Conservation (phyloP, 2,888 invertebrate genomes). For the Plemyria rubiginata region DNA sequence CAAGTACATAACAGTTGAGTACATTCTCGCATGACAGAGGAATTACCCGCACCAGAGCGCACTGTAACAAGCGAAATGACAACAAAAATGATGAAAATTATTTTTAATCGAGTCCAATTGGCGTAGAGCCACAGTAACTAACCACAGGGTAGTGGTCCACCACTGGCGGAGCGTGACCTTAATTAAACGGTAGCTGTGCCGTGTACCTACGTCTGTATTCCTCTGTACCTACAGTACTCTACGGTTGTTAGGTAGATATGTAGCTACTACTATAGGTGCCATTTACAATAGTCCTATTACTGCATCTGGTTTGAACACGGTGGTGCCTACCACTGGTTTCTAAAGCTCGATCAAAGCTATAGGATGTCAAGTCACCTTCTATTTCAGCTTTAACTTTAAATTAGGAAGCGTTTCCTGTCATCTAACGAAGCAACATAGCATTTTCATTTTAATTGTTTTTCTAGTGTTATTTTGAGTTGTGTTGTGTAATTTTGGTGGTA, state of each 20-base stretch:
- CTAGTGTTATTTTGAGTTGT: too few species aligned
- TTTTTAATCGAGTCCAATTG: conserved; percentile 83
- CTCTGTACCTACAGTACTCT: conserved; percentile 7
- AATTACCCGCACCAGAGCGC: conserved; percentile 75
- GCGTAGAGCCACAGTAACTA: conserved; percentile 57
- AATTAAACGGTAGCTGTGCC: conserved; percentile 73
- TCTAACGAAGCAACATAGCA: too few species aligned
- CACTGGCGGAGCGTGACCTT: conserved; percentile 72
- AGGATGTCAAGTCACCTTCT: too few species aligned
- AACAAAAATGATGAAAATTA: conserved; percentile 83
- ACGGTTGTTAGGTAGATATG: background rate
- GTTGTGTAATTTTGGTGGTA: too few species aligned
- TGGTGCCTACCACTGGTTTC: too few species aligned
- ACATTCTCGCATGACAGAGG: conserved; percentile 54
- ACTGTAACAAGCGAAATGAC: conserved; percentile 77
- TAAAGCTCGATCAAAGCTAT: too few species aligned
- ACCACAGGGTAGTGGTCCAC: conserved; percentile 61
- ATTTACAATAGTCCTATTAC: conserved; percentile 20
- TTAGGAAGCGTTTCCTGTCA: too few species aligned
- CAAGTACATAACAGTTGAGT: conserved; percentile 18
- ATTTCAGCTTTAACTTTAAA: too few species aligned
- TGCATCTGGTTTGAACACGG: conserved; percentile 12
- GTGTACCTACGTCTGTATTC: conserved; percentile 48
- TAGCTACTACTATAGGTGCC: conserved; percentile 8
- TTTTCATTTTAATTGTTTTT: too few species aligned